Conservation (phyloP, 1,140 invertebrate genomes). For the Ditylenchus dipsaci region DNA sequence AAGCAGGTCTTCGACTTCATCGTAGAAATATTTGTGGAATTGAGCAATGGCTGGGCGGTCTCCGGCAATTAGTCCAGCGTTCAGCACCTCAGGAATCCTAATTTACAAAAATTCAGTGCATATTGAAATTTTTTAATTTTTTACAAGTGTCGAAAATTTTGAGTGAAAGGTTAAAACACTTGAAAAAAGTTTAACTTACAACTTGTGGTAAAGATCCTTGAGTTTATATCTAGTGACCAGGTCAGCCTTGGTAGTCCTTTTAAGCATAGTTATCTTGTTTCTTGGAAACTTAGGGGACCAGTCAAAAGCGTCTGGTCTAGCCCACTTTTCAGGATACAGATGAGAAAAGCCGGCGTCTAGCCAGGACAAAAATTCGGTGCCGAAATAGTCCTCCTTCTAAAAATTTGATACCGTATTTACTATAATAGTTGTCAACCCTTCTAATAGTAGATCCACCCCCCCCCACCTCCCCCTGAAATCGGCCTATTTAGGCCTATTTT, state of each 20-base stretch:
- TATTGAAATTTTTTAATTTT: too few relatives aligned
- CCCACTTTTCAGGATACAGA: constrained; percentile 1
- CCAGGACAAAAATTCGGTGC: constrained; percentile 52
- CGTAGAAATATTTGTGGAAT: neutral
- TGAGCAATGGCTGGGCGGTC: neutral
- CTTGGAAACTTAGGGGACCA: neutral
- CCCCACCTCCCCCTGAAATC: too few relatives aligned
- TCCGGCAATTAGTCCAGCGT: neutral
- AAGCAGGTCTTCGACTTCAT: neutral
- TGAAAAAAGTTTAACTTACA: neutral
- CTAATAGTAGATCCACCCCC: too few relatives aligned
- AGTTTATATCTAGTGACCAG: neutral
- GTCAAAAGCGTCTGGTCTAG: neutral
- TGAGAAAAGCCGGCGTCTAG: constrained; percentile 44
- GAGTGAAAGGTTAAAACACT: too few relatives aligned
- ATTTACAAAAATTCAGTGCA: too few relatives aligned
- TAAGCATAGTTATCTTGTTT: neutral
- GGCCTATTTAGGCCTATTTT: too few relatives aligned
- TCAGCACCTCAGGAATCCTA: neutral
- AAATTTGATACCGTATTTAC: constrained; percentile 8
- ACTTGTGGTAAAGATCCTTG: neutral
- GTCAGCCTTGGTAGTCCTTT: neutral
- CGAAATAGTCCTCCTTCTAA: constrained; percentile 51
- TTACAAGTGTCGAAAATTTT: too few relatives aligned
- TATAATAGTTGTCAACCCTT: neutral